These are phyloP conservation scores for Acanthurus lineatus DNA, from an alignment of 2,797 vertebrate genomes.

Conservation along the genomic window DNA sequence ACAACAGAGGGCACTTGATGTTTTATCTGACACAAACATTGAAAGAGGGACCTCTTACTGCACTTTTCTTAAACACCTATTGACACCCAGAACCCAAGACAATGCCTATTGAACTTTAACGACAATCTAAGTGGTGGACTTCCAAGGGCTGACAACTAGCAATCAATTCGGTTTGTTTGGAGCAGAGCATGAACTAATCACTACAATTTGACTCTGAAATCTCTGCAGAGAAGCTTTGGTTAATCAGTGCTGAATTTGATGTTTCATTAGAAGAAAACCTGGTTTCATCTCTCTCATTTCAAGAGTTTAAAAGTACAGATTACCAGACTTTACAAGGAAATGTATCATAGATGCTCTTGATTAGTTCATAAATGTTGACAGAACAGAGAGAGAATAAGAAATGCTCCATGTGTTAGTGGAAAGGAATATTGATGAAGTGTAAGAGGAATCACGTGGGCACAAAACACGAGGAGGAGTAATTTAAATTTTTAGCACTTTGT, in stretches of 20 bases:
- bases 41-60: too few species aligned
- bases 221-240: neutral
- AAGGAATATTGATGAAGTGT: neutral
- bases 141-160: too few species aligned
- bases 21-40: too few species aligned
- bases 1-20: too few species aligned
- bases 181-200: neutral
- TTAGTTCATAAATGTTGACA: neutral
- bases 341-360: neutral
- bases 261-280: neutral
- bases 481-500: neutral
- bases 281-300: neutral
- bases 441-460: neutral
- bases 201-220: constrained; percentile 13
- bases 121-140: neutral
- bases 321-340: neutral
- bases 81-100: neutral
- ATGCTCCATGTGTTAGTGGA: neutral
- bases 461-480: neutral
- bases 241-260: constrained; percentile 10
- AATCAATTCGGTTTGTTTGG: neutral
- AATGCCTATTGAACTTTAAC: neutral
- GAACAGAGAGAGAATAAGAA: neutral
- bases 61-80: too few species aligned
- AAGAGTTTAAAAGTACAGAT: neutral